Evolutionary conservation across 2,113 vertebrate species (phyloP).

Genomic region (Pituophis catenifer): DNA sequence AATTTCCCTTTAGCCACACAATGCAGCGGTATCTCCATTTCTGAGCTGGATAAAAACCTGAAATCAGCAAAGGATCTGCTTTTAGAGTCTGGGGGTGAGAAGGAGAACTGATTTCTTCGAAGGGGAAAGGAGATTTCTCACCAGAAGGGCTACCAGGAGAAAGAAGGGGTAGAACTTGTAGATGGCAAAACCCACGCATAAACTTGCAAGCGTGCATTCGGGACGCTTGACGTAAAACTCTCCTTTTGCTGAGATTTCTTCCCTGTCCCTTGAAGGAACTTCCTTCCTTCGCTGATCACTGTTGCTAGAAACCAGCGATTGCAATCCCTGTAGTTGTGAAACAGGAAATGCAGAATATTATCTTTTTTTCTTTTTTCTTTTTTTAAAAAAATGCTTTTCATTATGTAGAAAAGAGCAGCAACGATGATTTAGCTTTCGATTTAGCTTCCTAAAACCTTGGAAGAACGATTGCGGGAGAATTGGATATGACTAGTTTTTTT

Average conservation of each 20-base stretch:
- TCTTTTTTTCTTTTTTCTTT: too few relatives aligned
- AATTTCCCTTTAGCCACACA: background rate
- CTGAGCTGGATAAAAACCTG: background rate
- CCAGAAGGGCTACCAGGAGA: background rate
- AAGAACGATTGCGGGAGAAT: background rate
- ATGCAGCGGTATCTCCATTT: background rate
- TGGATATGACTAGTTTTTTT: background rate
- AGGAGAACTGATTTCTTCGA: rapidly evolving
- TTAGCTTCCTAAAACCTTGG: background rate
- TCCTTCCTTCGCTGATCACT: background rate
- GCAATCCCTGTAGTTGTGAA: background rate
- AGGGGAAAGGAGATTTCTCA: background rate
- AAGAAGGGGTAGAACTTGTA: background rate
- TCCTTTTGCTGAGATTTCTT: background rate
- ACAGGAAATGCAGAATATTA: background rate
- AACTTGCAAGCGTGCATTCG: background rate
- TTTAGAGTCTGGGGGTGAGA: background rate
- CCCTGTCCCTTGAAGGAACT: background rate
- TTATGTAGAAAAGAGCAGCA: background rate
- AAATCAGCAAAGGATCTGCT: background rate
- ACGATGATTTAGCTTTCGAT: background rate
- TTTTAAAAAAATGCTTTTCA: background rate
- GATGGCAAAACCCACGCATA: background rate
- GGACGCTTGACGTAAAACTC: background rate
- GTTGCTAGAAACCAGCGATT: background rate